phyloP scores from a whole-genome alignment of 2,888 invertebrate genomes.

The Hyalella azteca region DNA sequence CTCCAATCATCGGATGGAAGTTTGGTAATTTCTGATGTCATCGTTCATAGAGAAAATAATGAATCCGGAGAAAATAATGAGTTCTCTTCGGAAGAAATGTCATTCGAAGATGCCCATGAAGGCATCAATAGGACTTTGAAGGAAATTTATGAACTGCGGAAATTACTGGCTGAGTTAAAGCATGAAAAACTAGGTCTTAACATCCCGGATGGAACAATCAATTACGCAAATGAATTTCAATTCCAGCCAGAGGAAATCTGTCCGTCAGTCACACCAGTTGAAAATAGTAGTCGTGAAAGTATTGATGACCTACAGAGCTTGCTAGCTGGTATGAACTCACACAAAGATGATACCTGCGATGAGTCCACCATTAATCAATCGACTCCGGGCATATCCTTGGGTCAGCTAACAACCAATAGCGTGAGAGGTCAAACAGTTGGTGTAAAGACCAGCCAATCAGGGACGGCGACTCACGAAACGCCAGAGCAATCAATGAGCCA shows the following conservation, averaged over 20 bases:
- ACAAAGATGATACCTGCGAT: background rate
- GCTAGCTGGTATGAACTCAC: background rate
- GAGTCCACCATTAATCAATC: background rate
- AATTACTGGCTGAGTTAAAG: slow-evolving; percentile 20
- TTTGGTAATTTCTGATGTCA: background rate
- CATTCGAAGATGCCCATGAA: slow-evolving; percentile 4
- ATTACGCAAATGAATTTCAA: background rate
- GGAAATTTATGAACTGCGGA: slow-evolving; percentile 29
- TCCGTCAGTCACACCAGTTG: background rate
- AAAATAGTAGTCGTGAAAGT: slow-evolving; percentile 11
- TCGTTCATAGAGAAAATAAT: background rate
- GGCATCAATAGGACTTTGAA: slow-evolving; percentile 25
- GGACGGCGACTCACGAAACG: background rate
- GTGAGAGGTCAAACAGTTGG: background rate
- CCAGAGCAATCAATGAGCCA: background rate
- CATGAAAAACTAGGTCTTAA: slow-evolving; percentile 32
- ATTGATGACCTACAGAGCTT: background rate
- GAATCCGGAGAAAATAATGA: no score
- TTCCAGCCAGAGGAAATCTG: slow-evolving; percentile 25
- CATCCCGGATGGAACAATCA: slow-evolving; percentile 1
- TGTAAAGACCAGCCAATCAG: background rate
- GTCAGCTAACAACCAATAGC: background rate
- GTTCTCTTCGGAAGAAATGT: background rate
- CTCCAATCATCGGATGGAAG: background rate
- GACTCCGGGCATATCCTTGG: slow-evolving; percentile 9